Evolutionary conservation across 2,888 invertebrate genomes (phyloP).

Genomic region (Amblyjoppa fuscipennis): DNA sequence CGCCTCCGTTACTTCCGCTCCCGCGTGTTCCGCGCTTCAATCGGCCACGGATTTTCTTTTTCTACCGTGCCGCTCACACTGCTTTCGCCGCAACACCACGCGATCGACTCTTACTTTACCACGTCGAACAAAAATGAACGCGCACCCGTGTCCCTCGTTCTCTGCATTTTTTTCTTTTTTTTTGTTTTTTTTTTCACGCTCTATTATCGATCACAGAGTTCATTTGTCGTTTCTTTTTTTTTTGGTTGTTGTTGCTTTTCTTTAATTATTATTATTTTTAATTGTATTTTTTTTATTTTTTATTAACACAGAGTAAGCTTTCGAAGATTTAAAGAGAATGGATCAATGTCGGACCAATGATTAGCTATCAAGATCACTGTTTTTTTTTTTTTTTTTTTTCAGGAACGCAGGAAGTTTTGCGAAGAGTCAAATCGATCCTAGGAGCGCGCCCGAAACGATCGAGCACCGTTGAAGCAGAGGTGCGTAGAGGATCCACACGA

Average conservation of each 20-base stretch:
- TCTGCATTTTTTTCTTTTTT: neutral
- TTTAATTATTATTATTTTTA: neutral
- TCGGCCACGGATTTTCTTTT: neutral
- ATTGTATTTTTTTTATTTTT: neutral
- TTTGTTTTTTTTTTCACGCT: neutral
- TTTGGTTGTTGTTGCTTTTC: conserved; percentile 5
- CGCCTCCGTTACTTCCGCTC: neutral
- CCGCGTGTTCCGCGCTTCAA: neutral
- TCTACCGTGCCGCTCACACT: conserved; percentile 4
- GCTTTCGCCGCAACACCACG: neutral
- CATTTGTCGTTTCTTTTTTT: neutral
- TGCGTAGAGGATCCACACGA: conserved; percentile 3
- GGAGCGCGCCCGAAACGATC: neutral
- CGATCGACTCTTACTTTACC: neutral
- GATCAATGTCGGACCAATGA: neutral
- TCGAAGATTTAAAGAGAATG: neutral
- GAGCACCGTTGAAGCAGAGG: neutral
- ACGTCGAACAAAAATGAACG: neutral
- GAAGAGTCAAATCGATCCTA: neutral
- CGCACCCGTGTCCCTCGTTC: conserved; percentile 13
- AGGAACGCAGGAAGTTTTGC: conserved; percentile 9
- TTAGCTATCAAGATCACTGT: conserved; percentile 12
- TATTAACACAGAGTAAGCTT: conserved; percentile 28
- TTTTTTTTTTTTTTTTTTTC: neutral
- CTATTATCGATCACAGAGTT: neutral